Percentiles rank a stretch among this genome's conserved stretches.
phyloP scores from a whole-genome alignment of 2,113 vertebrate genomes.

The Camarhynchus parvulus region DNA sequence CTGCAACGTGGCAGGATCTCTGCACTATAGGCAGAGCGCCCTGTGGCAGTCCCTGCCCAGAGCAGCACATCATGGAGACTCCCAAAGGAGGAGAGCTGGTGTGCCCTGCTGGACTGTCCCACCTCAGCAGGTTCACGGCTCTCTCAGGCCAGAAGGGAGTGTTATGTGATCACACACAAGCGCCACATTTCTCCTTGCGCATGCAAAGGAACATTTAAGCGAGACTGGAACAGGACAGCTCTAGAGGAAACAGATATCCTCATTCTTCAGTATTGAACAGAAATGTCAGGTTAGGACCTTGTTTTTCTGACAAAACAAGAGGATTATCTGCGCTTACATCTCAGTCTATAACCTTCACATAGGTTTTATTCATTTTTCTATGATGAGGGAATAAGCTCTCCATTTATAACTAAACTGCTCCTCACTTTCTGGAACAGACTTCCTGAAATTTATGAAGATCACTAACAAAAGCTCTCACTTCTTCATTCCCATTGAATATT shows the following conservation, averaged over 20 bases:
- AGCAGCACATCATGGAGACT: fast-evolving
- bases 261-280: neutral
- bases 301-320: neutral
- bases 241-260: conserved; percentile 1
- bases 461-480: neutral
- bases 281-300: neutral
- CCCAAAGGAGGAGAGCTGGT: neutral
- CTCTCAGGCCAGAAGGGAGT: neutral
- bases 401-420: neutral
- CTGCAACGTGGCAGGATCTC: neutral
- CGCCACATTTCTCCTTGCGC: neutral
- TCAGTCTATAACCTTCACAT: neutral
- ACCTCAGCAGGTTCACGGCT: neutral
- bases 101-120: neutral
- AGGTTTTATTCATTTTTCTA: neutral
- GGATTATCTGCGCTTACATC: neutral
- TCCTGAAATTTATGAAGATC: neutral
- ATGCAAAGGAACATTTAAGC: neutral
- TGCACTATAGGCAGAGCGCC: neutral
- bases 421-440: neutral
- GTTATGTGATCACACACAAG: neutral
- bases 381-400: neutral
- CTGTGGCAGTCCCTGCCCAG: neutral
- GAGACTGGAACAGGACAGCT: neutral
- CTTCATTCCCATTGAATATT: neutral